These are phyloP conservation scores for Arvicanthis niloticus DNA, from an alignment of 2,113 vertebrate genomes.

Conservation along the genomic window DNA sequence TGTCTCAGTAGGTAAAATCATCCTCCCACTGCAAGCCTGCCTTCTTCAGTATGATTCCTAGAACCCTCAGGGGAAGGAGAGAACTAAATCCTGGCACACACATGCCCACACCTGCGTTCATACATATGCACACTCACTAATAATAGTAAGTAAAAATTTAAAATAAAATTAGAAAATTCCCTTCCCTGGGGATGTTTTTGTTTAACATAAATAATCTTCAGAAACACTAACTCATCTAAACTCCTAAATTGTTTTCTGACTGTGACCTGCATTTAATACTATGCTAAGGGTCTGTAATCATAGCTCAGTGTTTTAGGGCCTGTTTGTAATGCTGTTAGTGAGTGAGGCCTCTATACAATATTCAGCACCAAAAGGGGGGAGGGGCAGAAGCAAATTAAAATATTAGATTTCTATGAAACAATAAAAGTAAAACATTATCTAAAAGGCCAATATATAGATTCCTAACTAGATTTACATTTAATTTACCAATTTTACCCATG, in stretches of 20 bases:
- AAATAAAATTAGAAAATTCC: neutral
- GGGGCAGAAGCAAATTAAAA: neutral
- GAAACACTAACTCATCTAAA: neutral
- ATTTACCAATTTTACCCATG: neutral
- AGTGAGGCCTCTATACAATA: neutral
- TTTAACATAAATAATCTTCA: conserved; percentile 36
- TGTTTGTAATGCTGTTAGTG: neutral
- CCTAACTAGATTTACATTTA: conserved; percentile 26
- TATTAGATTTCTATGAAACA: neutral
- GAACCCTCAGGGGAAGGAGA: neutral
- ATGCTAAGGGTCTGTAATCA: neutral
- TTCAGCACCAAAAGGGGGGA: neutral
- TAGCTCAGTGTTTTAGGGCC: neutral
- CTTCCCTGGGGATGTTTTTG: neutral
- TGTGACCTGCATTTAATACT: neutral
- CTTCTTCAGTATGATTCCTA: neutral
- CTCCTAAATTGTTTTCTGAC: neutral
- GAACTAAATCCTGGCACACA: neutral
- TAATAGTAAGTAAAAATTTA: neutral
- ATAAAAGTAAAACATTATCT: neutral
- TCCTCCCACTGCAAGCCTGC: neutral
- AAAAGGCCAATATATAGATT: neutral
- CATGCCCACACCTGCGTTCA: neutral
- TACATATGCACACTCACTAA: neutral
- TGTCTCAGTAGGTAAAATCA: neutral